phyloP scores from a whole-genome alignment of 2,888 invertebrate genomes.

The Apotomis betuletana region DNA sequence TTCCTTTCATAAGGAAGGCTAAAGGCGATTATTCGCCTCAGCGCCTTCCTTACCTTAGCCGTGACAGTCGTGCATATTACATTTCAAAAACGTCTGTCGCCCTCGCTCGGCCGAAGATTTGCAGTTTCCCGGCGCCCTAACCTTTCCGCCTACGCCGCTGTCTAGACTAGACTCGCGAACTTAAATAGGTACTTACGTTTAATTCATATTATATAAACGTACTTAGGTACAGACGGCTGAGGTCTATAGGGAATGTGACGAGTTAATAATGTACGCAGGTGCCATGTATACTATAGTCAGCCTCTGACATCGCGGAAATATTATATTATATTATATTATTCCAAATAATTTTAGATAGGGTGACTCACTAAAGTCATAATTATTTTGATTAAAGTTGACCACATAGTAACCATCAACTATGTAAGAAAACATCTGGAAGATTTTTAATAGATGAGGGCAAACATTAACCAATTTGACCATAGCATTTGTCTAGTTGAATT shows the following conservation, averaged over 20 bases:
- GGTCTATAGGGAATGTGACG: neutral
- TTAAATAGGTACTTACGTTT: slow-evolving; percentile 16
- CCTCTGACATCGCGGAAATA: too few relatives aligned
- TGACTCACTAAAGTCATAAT: too few relatives aligned
- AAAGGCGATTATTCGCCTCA: neutral
- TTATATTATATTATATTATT: too few relatives aligned
- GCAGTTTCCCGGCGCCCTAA: slow-evolving; percentile 32
- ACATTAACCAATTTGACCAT: too few relatives aligned
- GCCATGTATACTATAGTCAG: too few relatives aligned
- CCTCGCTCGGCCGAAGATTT: slow-evolving; percentile 14
- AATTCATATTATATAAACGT: slow-evolving; percentile 17
- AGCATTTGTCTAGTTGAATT: too few relatives aligned
- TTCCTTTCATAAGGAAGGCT: too few relatives aligned
- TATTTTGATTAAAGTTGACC: too few relatives aligned
- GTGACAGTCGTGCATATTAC: slow-evolving; percentile 19
- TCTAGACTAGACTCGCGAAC: slow-evolving; percentile 59
- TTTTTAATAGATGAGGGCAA: too few relatives aligned
- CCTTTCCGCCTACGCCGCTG: slow-evolving; percentile 61
- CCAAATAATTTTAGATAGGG: too few relatives aligned
- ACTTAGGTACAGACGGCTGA: neutral
- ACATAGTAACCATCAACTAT: too few relatives aligned
- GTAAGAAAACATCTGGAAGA: too few relatives aligned
- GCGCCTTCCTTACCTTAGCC: neutral
- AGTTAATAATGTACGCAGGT: neutral
- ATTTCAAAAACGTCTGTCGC: slow-evolving; percentile 17